Evolutionary conservation across 1,140 invertebrate species (phyloP).

Genomic region (Platyscapa corneri): DNA sequence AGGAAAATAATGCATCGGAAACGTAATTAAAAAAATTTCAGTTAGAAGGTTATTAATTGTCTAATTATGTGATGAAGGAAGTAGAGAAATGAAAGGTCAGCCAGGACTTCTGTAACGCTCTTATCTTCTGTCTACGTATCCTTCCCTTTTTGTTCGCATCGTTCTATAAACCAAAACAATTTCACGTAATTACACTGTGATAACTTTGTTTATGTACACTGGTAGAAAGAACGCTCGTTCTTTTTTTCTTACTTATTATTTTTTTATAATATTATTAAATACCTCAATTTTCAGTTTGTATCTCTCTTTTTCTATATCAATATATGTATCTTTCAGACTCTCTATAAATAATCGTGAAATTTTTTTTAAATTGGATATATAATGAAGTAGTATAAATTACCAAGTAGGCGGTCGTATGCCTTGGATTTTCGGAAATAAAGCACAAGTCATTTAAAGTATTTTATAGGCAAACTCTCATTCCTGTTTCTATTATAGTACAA

Average conservation of each 20-base stretch:
- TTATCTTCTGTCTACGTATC: not conserved
- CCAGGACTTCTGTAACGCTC: not conserved
- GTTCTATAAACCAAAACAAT: not conserved
- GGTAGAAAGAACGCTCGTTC: not conserved
- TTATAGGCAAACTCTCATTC: not conserved
- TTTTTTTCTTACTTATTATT: not conserved
- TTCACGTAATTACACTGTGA: not conserved
- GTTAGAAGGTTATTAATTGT: not conserved
- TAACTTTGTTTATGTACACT: not conserved
- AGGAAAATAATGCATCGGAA: constrained; percentile 58
- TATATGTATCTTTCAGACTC: too few species aligned
- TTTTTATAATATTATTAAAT: constrained; percentile 59
- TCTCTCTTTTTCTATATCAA: too few species aligned
- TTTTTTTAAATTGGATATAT: too few species aligned
- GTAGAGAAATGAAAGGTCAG: constrained; percentile 30
- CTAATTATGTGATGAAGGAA: too few species aligned
- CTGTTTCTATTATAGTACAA: not conserved
- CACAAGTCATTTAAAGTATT: not conserved
- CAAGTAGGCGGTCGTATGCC: not conserved
- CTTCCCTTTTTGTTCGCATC: not conserved
- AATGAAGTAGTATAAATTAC: constrained; percentile 50
- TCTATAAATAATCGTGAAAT: too few species aligned
- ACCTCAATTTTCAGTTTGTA: too few species aligned
- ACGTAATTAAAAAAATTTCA: constrained; percentile 55
- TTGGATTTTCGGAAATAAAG: not conserved